Conservation (phyloP, 2,113 vertebrate genomes). For the Orientallactaga bullata region DNA sequence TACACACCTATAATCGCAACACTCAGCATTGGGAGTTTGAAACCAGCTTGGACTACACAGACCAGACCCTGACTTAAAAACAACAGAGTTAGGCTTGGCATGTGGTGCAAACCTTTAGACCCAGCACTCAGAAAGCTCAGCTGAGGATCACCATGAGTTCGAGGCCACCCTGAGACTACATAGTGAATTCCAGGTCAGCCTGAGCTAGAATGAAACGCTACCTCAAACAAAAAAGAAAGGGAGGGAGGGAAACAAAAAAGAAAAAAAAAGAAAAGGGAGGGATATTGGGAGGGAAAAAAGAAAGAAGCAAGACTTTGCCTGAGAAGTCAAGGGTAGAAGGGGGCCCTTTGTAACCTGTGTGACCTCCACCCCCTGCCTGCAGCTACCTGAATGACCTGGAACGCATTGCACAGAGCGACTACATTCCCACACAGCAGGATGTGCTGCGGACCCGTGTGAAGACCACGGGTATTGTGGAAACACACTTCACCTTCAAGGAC, state of each 20-base stretch:
- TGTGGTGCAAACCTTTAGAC: too few relatives aligned
- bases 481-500: constrained; percentile 99
- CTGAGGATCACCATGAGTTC: too few relatives aligned
- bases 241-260: too few relatives aligned
- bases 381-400: constrained; percentile 83
- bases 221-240: too few relatives aligned
- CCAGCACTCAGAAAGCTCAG: too few relatives aligned
- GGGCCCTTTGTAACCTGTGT: constrained; percentile 85
- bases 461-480: constrained; percentile 98
- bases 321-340: background rate
- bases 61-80: background rate
- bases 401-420: constrained; percentile 90
- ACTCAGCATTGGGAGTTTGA: background rate
- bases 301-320: background rate
- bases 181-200: too few relatives aligned
- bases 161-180: too few relatives aligned
- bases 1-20: background rate
- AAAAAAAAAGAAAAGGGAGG: too few relatives aligned
- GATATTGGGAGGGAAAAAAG: background rate
- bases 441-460: constrained; percentile 98
- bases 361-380: constrained; percentile 76
- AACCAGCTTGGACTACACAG: background rate
- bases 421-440: constrained; percentile 98
- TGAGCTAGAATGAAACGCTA: too few relatives aligned
- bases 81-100: too few relatives aligned